phyloP scores from a whole-genome alignment of 2,797 vertebrate genomes.

The Acestrorhynchus altus region DNA sequence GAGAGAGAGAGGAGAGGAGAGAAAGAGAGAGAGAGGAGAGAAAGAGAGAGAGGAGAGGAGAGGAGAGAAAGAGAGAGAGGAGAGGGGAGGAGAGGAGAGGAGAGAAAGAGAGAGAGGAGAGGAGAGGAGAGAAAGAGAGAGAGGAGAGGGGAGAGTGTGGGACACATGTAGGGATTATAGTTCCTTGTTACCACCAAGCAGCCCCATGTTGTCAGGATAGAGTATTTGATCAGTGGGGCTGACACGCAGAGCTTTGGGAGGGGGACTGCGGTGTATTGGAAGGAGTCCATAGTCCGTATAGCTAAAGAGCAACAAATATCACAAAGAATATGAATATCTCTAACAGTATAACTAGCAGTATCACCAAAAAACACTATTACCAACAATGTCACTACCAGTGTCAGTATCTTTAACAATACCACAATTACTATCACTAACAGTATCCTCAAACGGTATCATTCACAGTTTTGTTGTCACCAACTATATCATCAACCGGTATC shows the following conservation, averaged over 20 bases:
- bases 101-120: slow-evolving; percentile 46
- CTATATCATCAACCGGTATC: too few relatives aligned
- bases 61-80: slow-evolving; percentile 48
- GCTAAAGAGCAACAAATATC: slow-evolving; percentile 50
- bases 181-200: slow-evolving; percentile 62
- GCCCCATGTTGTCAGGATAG: slow-evolving; percentile 73
- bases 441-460: too few relatives aligned
- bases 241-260: slow-evolving; percentile 54
- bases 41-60: slow-evolving; percentile 34
- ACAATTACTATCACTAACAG: too few relatives aligned
- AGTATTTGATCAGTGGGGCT: slow-evolving; percentile 74
- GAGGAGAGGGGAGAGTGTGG: too few relatives aligned
- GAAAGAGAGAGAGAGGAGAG: too few relatives aligned
- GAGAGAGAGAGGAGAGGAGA: slow-evolving; percentile 35
- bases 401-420: too few relatives aligned
- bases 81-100: too few relatives aligned
- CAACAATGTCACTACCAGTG: too few relatives aligned
- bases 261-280: slow-evolving; percentile 50
- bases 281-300: slow-evolving; percentile 49
- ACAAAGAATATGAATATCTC: slow-evolving; percentile 1
- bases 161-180: slow-evolving; percentile 76
- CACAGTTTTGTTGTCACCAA: too few relatives aligned
- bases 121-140: slow-evolving; percentile 41
- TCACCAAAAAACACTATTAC: too few relatives aligned
- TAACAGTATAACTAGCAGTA: too few relatives aligned